Evolutionary conservation across 2,797 vertebrate species (phyloP).

Genomic region (Tinamus major): DNA sequence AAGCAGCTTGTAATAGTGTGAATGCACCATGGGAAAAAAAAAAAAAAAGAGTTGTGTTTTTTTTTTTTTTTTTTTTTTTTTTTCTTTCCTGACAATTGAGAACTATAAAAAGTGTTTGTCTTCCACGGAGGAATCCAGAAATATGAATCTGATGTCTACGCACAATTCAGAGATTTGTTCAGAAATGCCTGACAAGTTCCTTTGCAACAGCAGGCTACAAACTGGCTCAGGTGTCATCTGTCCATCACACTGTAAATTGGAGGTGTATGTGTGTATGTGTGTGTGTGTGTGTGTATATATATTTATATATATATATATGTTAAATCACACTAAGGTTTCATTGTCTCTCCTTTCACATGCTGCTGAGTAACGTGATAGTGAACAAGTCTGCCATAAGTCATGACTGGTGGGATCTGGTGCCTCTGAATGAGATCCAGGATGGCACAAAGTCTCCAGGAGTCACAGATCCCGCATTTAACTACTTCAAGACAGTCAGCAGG

Average conservation of each 20-base stretch:
- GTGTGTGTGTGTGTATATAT: too few relatives aligned
- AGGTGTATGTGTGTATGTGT: too few relatives aligned
- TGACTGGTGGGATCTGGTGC: background rate
- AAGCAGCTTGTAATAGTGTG: background rate
- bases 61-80: background rate
- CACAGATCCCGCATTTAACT: accelerated
- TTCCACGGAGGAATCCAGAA: background rate
- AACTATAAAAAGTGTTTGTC: background rate
- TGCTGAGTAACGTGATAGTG: background rate
- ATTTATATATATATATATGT: too few relatives aligned
- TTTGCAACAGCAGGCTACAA: background rate
- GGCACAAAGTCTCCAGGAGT: accelerated
- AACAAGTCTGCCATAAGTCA: background rate
- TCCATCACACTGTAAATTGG: accelerated
- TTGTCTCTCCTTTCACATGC: accelerated
- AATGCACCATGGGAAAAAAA: background rate
- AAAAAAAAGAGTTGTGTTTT: too few relatives aligned
- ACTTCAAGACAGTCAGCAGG: background rate
- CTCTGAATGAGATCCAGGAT: accelerated
- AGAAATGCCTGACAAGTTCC: background rate
- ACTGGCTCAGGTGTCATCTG: background rate
- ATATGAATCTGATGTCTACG: background rate
- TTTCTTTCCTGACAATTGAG: background rate
- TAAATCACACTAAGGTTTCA: background rate
- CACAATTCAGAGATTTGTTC: background rate